phyloP scores from a whole-genome alignment of 2,113 vertebrate genomes.

The Indicator indicator region DNA sequence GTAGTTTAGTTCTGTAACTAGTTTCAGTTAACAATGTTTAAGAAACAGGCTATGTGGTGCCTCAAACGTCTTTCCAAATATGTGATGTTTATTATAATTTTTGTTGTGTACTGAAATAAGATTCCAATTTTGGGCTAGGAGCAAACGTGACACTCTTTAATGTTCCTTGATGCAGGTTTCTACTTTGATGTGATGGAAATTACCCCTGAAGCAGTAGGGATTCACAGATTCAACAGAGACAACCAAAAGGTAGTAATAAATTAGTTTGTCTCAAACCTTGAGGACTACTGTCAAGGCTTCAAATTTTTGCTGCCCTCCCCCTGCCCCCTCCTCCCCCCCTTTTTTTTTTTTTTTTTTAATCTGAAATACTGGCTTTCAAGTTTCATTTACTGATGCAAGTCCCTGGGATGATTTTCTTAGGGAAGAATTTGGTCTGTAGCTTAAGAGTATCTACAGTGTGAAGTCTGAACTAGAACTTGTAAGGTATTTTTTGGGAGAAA shows the following conservation, averaged over 20 bases:
- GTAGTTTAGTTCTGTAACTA: not conserved
- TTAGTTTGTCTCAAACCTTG: not conserved
- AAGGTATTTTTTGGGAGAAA: not conserved
- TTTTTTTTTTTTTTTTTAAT: too few relatives aligned
- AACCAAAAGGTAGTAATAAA: constrained; percentile 77
- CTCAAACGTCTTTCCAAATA: not conserved
- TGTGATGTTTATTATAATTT: not conserved
- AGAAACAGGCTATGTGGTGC: not conserved
- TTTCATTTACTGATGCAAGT: not conserved
- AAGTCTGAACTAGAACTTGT: not conserved
- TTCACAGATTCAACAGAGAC: constrained; percentile 83
- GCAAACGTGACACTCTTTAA: not conserved
- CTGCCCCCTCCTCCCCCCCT: too few relatives aligned
- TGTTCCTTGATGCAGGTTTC: constrained; percentile 77
- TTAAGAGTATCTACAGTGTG: not conserved
- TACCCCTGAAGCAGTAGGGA: constrained; percentile 85
- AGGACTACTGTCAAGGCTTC: not conserved
- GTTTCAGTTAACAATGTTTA: not conserved
- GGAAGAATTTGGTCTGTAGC: not conserved
- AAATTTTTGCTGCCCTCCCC: not conserved
- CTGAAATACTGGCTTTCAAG: not conserved
- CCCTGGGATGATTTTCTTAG: not conserved
- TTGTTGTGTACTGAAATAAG: not conserved
- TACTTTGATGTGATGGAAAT: constrained; percentile 96
- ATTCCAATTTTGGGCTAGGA: not conserved